Percentiles rank a stretch among this genome's conserved stretches.
phyloP scores from a whole-genome alignment of 1,140 invertebrate species.

The Tetragonula clypearis region DNA sequence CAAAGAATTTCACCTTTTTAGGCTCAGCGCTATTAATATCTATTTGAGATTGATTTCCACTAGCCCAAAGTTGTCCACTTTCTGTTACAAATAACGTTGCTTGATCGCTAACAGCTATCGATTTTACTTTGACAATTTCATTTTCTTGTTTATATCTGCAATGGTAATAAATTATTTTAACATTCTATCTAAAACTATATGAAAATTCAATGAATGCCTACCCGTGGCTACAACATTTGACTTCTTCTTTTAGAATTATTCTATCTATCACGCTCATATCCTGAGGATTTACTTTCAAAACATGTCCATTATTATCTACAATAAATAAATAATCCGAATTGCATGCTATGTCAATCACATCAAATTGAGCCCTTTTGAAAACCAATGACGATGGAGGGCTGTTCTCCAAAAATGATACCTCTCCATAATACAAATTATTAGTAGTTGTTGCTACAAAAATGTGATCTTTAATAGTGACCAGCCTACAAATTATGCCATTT shows the following conservation, averaged over 20 bases:
- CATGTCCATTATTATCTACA: slow-evolving; percentile 84
- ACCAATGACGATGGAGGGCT: slow-evolving; percentile 44
- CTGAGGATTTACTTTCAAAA: slow-evolving; percentile 83
- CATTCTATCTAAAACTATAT: background rate
- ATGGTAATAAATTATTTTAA: slow-evolving; percentile 13
- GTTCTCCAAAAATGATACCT: slow-evolving; percentile 54
- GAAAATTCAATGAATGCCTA: slow-evolving; percentile 51
- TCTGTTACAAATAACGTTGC: slow-evolving; percentile 86
- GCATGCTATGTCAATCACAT: slow-evolving; percentile 84
- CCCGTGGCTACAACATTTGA: slow-evolving; percentile 85
- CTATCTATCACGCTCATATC: slow-evolving; percentile 83
- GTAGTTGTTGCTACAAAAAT: slow-evolving; percentile 76
- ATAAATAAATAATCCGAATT: slow-evolving; percentile 84
- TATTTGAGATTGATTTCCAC: slow-evolving; percentile 87
- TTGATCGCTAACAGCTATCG: slow-evolving; percentile 84
- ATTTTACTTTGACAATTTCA: slow-evolving; percentile 84
- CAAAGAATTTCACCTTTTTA: slow-evolving; percentile 86
- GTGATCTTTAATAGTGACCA: slow-evolving; percentile 71
- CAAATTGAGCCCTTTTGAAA: slow-evolving; percentile 69
- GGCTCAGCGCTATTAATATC: slow-evolving; percentile 84
- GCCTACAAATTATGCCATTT: slow-evolving; percentile 72
- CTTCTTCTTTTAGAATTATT: slow-evolving; percentile 85
- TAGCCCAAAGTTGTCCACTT: slow-evolving; percentile 88
- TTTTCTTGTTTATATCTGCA: slow-evolving; percentile 83
- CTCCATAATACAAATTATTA: slow-evolving; percentile 74